Percentiles rank a stretch among this genome's conserved stretches.
These are phyloP conservation scores for Leptogaster cylindrica DNA, from an alignment of 2,888 invertebrate genomes.

Conservation along the genomic window DNA sequence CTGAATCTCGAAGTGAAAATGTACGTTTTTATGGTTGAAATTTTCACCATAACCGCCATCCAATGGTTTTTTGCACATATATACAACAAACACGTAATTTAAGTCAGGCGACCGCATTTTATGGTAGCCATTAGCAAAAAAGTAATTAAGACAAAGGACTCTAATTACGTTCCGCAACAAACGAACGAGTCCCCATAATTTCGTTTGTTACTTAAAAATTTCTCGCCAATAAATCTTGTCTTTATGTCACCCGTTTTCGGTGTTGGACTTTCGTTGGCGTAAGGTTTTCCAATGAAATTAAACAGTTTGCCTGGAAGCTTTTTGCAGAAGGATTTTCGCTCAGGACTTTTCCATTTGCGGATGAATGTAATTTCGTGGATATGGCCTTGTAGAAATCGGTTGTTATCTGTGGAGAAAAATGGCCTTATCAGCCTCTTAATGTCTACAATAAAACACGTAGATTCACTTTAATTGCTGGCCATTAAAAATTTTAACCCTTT, in stretches of 20 bases:
- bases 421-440: constrained; percentile 41
- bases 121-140: constrained; percentile 46
- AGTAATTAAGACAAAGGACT: constrained; percentile 45
- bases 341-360: neutral
- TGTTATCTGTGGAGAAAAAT: constrained; percentile 42
- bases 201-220: constrained; percentile 45
- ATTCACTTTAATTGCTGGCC: constrained; percentile 43
- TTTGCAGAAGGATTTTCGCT: neutral
- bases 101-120: constrained; percentile 45
- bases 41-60: constrained; percentile 21
- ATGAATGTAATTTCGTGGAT: constrained; percentile 24
- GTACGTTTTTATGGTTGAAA: constrained; percentile 27
- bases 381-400: constrained; percentile 34
- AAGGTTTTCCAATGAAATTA: constrained; percentile 32
- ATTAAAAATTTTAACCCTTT: constrained; percentile 44
- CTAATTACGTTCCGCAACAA: constrained; percentile 42
- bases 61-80: constrained; percentile 26
- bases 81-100: constrained; percentile 45
- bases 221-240: constrained; percentile 45
- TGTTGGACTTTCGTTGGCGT: neutral
- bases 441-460: constrained; percentile 44
- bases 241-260: constrained; percentile 36
- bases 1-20: constrained; percentile 8
- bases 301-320: constrained; percentile 22
- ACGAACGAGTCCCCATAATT: constrained; percentile 45